These are phyloP conservation scores for Poecile montanus DNA, from an alignment of 2,797 vertebrate species.

Conservation along the genomic window DNA sequence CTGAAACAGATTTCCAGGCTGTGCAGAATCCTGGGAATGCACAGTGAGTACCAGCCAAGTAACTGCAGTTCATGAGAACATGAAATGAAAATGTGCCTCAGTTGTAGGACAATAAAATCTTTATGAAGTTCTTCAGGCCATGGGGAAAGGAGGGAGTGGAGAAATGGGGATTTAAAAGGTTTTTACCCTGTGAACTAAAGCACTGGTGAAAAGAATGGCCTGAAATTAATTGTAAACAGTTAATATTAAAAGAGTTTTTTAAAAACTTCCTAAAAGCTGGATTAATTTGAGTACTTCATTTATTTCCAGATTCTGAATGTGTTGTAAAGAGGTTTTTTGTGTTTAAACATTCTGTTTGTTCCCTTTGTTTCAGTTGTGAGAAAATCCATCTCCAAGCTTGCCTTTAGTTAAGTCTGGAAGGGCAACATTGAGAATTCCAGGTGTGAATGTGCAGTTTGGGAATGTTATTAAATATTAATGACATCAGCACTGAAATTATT, in stretches of 20 bases:
- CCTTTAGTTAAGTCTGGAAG: neutral
- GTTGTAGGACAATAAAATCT: conserved; percentile 21
- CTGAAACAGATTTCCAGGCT: conserved; percentile 12
- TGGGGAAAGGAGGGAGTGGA: neutral
- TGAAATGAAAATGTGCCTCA: neutral
- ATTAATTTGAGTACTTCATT: neutral
- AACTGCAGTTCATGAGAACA: neutral
- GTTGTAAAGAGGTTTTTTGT: neutral
- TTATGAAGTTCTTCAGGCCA: conserved; percentile 26
- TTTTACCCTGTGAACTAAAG: neutral
- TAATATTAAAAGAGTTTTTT: neutral
- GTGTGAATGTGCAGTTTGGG: neutral
- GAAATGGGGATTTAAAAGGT: neutral
- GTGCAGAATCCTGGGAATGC: neutral
- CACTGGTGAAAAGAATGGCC: neutral
- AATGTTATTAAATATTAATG: neutral
- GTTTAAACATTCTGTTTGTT: neutral
- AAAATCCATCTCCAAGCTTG: neutral
- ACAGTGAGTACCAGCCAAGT: neutral
- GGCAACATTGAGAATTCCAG: neutral
- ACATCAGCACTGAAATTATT: neutral
- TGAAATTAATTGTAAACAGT: neutral
- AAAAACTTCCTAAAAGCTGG: neutral
- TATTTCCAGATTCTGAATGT: neutral
- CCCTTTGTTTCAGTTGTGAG: neutral